Evolutionary conservation across 2,888 invertebrate genomes (phyloP), one percentile per base, ranked within the genome.

Genomic region (Latheticus oryzae): DNA sequence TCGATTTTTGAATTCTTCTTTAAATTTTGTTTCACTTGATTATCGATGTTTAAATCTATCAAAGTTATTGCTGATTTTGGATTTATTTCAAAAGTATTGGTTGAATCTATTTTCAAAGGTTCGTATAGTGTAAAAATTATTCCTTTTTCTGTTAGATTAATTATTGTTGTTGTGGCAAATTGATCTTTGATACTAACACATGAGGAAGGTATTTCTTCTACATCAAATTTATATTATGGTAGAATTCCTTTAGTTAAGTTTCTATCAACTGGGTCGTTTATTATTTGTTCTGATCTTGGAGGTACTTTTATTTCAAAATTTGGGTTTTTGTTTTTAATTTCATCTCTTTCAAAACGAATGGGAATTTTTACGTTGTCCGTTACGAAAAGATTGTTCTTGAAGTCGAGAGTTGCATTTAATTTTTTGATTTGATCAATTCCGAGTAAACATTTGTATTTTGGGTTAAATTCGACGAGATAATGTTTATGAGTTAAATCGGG

Each of bases 141-240:
- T 24, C 8, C 7, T 24, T 7, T 24, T 24, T 24, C 24, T 4
- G 3, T 24, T 7, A 8, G 24, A 24, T 24, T 24, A 7, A 24
- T 24, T 24, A 24, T 24, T 24, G 24, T 24, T 24, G 24, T 24
- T 24, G 24, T 24, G 2, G 24, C 24, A 7, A 24, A n/a, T 24
- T 24, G 7, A 24, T 24, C 8, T 24, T 24, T 24, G 2, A 24
- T 8, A 4, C n/a, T 24, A 4, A 24, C 24, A 4, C 7, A 7
- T 24, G 7, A 24, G 2, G 3, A 24, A 8, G 24, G 24, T 2
- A 24, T 24, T 24, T 24, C n/a, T n/a, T n/a, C n/a, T n/a, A n/a
- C n/a, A n/a, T n/a, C n/a, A n/a, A n/a, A n/a, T n/a, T n/a, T n/a
- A n/a, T n/a, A n/a, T n/a, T n/a, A n/a, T n/a, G n/a, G n/a, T n/a